Conservation (phyloP, 2,888 invertebrate genomes). For the Erannis defoliaria region DNA sequence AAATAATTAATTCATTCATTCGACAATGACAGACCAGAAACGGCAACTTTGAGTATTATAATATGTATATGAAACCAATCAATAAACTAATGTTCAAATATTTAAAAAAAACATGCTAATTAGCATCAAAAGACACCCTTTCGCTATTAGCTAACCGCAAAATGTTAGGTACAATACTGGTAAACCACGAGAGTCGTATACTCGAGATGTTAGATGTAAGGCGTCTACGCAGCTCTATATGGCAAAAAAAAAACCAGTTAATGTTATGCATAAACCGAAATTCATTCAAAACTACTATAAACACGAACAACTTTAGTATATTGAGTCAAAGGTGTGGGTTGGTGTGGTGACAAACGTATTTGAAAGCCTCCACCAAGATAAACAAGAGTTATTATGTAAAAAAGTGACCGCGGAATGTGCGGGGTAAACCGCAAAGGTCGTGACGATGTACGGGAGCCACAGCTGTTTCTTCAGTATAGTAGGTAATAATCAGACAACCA, state of each 20-base stretch:
- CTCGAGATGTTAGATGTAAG: not conserved
- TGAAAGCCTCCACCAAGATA: slow-evolving; percentile 3
- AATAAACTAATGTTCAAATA: no score
- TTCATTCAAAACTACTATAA: not conserved
- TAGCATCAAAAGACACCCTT: slow-evolving; percentile 7
- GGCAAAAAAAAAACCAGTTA: not conserved
- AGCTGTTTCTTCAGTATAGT: slow-evolving; percentile 4
- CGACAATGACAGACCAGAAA: no score
- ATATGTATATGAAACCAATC: no score
- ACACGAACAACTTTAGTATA: not conserved
- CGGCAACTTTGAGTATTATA: no score
- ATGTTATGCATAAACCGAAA: not conserved
- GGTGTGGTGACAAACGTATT: slow-evolving; percentile 4
- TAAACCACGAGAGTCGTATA: slow-evolving; percentile 10
- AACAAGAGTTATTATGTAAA: slow-evolving; percentile 34
- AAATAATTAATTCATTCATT: no score
- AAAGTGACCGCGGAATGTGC: slow-evolving; percentile 36
- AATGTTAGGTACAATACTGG: slow-evolving; percentile 2
- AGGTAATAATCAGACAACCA: no score
- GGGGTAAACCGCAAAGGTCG: slow-evolving; percentile 43
- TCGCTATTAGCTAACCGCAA: slow-evolving; percentile 14
- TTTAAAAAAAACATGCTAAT: not conserved
- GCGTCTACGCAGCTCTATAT: not conserved
- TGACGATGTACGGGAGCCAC: slow-evolving; percentile 34
- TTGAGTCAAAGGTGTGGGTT: not conserved